Evolutionary conservation across 2,113 vertebrate genomes (phyloP).

Genomic region (Motacilla tschutschensis): DNA sequence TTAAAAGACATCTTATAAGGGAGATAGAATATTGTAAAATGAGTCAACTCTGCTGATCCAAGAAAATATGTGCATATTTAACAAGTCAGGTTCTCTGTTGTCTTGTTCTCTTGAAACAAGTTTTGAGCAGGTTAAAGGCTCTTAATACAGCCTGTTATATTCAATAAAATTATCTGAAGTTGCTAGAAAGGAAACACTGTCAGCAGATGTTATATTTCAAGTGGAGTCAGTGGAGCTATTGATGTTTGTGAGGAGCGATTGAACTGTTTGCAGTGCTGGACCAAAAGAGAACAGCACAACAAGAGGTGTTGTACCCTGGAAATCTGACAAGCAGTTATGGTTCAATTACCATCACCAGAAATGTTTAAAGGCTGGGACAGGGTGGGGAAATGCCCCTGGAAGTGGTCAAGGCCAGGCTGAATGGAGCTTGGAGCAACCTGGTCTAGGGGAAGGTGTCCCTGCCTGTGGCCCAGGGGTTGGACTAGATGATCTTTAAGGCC

Average conservation of each 20-base stretch:
- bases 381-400: not conserved
- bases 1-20: not conserved
- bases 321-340: not conserved
- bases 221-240: not conserved
- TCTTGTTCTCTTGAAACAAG: not conserved
- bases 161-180: not conserved
- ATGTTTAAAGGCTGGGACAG: not conserved
- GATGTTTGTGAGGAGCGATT: not conserved
- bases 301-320: not conserved
- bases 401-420: not conserved
- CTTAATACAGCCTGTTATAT: not conserved
- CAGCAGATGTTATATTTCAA: not conserved
- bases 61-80: not conserved
- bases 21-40: not conserved
- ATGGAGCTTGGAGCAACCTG: not conserved
- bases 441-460: not conserved
- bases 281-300: not conserved
- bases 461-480: accelerated
- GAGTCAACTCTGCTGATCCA: not conserved
- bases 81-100: not conserved
- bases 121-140: not conserved
- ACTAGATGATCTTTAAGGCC: not conserved
- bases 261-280: not conserved
- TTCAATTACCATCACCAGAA: not conserved
- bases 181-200: not conserved